These are phyloP conservation scores for Glomeris marginata DNA, from an alignment of 2,888 invertebrate genomes.

Conservation along the genomic window DNA sequence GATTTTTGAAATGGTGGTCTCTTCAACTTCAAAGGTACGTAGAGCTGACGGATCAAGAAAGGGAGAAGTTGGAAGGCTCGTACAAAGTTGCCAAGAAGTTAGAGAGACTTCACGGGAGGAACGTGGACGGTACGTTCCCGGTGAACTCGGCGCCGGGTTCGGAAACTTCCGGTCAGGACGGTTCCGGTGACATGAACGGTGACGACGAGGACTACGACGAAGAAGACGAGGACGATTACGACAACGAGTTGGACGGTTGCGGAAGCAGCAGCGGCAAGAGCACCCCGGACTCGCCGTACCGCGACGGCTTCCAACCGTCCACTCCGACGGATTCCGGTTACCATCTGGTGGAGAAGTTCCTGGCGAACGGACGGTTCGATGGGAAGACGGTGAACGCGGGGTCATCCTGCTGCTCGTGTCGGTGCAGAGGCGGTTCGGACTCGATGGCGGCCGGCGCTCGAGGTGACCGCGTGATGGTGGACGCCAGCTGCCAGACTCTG, in stretches of 20 bases:
- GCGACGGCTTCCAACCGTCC: background rate
- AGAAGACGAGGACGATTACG: conserved; percentile 51
- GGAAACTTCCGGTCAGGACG: conserved; percentile 17
- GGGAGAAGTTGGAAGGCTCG: conserved; percentile 75
- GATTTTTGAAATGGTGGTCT: background rate
- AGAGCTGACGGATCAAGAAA: conserved; percentile 80
- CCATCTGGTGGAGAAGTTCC: conserved; percentile 7
- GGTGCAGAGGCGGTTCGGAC: conserved; percentile 1
- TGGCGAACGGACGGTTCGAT: conserved; percentile 9
- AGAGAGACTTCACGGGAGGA: conserved; percentile 59
- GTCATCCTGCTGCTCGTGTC: background rate
- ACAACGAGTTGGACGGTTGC: conserved; percentile 31
- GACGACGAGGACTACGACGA: conserved; percentile 42
- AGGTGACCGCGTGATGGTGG: conserved; percentile 24
- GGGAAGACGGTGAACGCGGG: background rate
- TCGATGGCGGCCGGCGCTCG: background rate
- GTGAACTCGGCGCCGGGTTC: conserved; percentile 18
- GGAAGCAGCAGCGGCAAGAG: conserved; percentile 3
- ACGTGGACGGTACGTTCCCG: conserved; percentile 1
- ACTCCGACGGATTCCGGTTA: conserved; percentile 7
- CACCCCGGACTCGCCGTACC: conserved; percentile 3
- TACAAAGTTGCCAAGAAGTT: conserved; percentile 84
- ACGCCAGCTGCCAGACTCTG: conserved; percentile 59
- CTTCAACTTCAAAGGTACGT: conserved; percentile 47
- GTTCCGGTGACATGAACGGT: conserved; percentile 12